Evolutionary conservation across 2,113 vertebrate genomes (phyloP), one percentile per base, ranked within the genome.

Genomic region (Tupaia chinensis): DNA sequence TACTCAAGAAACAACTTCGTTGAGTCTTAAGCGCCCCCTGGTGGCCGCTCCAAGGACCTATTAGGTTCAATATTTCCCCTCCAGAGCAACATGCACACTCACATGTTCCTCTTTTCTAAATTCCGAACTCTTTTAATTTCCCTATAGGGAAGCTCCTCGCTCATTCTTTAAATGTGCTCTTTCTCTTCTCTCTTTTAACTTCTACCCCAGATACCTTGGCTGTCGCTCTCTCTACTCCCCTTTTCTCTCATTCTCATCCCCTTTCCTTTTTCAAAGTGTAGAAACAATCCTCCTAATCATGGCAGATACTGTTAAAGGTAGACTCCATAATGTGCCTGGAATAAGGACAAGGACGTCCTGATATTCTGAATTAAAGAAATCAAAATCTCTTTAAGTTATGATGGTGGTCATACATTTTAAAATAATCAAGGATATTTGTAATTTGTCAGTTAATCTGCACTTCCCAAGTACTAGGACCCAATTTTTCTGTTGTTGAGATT

Each of bases 21-120:
- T 88, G 69, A 69, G n/a, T 90, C 13, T 44, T 73, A 93, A 74
- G 83, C 89, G 95, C 44, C 76, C 56, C 44, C 87, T 82, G 34
- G 92, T 94, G 95, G 92, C 53, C 9, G 29, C 80, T 73, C 32
- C 56, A 70, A 10, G 20, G 12, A 94, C 70, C 27, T 27, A 20
- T 22, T 15, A 19, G 20, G n/a, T 53, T 27, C 82, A 29, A 22
- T 53, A 32, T 2, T 7, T 29, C 58, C 8, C 23, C 12, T 81
- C 29, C 78, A 61, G 19, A 76, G 69, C 8, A 81, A 65, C 13
- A 34, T 0, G 13, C 7, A 27, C 14, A 9, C 76, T 81, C 68
- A n/a, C 19, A 20, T 4, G 56, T 13, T 88, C 32, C 34, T 85
- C 16, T 73, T 12, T 53, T n/a, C 25, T 54, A 58, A 4, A 8